A percentile compares a stretch with the other conserved stretches of the same genome.
Evolutionary conservation across 2,797 vertebrate species (phyloP).

Genomic region (Anguilla obscura): DNA sequence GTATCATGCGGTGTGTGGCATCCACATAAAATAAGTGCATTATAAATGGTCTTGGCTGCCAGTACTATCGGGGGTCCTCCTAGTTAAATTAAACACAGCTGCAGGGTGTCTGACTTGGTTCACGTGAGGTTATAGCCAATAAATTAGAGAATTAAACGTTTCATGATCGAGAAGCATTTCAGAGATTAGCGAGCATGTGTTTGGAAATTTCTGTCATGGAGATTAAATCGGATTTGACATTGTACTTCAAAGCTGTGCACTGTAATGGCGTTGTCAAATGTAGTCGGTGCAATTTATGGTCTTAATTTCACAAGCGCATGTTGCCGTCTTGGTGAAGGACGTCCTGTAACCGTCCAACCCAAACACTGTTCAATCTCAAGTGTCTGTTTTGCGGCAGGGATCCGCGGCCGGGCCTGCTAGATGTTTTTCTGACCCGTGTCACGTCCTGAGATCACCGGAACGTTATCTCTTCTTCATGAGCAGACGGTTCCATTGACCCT

Average conservation of each 20-base stretch:
- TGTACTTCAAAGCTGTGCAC: neutral
- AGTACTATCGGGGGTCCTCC: neutral
- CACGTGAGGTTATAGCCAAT: neutral
- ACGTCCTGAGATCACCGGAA: neutral
- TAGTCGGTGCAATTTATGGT: neutral
- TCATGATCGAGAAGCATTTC: neutral
- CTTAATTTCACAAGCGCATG: neutral
- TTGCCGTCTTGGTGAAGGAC: neutral
- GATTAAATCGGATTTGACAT: neutral
- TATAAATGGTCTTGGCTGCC: neutral
- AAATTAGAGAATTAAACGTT: neutral
- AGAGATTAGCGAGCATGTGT: neutral
- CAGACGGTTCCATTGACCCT: slow-evolving; percentile 45
- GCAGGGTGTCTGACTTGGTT: neutral
- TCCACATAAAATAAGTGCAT: neutral
- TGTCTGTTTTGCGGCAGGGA: neutral
- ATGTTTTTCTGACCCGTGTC: neutral
- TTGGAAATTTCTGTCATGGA: neutral
- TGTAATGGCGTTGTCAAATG: neutral
- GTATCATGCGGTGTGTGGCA: neutral
- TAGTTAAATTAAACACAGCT: neutral
- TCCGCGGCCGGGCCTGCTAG: neutral
- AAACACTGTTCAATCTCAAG: neutral
- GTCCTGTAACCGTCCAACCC: neutral
- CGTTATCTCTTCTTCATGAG: slow-evolving; percentile 45